Evolutionary conservation across 2,888 invertebrate genomes (phyloP).

Genomic region (Brachypterus glaber): DNA sequence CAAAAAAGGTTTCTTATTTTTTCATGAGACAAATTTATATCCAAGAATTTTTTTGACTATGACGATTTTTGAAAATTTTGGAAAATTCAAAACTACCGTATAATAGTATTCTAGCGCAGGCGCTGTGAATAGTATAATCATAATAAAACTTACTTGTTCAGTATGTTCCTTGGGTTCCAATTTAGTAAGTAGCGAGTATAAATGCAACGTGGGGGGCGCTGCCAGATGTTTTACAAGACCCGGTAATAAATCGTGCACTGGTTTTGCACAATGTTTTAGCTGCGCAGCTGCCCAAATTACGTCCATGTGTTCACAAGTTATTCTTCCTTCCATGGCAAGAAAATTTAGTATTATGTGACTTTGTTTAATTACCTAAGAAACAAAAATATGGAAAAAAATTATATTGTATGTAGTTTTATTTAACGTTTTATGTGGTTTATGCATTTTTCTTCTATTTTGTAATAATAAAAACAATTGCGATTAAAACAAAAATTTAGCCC

Average conservation of each 20-base stretch:
- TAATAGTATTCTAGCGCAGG: no score
- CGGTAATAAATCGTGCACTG: slow-evolving; percentile 83
- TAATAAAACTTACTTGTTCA: slow-evolving; percentile 56
- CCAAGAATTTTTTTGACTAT: no score
- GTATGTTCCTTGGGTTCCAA: slow-evolving; percentile 87
- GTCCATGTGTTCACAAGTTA: slow-evolving; percentile 84
- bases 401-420: no score
- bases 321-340: slow-evolving; percentile 82
- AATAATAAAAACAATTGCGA: no score
- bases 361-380: slow-evolving; percentile 74
- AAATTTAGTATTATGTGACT: slow-evolving; percentile 89
- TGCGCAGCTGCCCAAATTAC: slow-evolving; percentile 93
- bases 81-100: no score
- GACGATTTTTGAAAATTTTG: no score
- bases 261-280: slow-evolving; percentile 88
- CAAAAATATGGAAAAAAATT: no score
- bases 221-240: slow-evolving; percentile 85
- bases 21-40: no score
- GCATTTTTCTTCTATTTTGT: no score
- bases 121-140: slow-evolving; percentile 1
- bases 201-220: slow-evolving; percentile 77
- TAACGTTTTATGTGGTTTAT: no score
- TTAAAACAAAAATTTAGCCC: no score
- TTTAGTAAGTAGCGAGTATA: slow-evolving; percentile 77
- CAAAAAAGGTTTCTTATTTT: no score